These are phyloP conservation scores for Tetrax tetrax DNA, from an alignment of 2,113 vertebrate genomes.

Conservation along the genomic window DNA sequence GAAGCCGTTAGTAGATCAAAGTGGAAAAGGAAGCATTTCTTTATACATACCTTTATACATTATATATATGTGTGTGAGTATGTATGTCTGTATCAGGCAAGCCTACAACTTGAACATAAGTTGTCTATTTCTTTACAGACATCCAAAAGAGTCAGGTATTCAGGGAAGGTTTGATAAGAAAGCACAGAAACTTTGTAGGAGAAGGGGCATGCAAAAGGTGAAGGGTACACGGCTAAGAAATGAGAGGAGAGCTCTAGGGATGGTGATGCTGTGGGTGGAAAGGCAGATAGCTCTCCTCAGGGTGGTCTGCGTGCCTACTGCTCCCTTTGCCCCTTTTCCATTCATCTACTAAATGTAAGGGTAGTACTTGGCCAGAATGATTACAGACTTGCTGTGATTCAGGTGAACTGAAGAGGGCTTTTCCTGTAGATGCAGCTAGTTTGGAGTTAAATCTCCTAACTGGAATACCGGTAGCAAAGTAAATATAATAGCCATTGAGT, in stretches of 20 bases:
- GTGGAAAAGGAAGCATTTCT: not conserved
- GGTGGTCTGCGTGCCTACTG: rapidly evolving
- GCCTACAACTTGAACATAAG: not conserved
- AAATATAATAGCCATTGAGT: not conserved
- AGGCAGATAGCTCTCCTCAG: not conserved
- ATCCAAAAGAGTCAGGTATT: not conserved
- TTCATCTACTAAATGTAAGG: rapidly evolving
- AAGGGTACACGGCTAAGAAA: not conserved
- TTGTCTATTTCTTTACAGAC: not conserved
- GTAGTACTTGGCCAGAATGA: not conserved
- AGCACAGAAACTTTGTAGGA: not conserved
- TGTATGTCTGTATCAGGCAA: not conserved
- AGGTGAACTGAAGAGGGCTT: not conserved
- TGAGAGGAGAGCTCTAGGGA: not conserved
- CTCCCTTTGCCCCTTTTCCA: not conserved
- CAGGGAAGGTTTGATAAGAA: not conserved
- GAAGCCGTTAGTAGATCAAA: not conserved
- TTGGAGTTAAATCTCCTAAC: not conserved
- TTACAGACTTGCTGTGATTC: not conserved
- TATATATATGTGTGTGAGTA: not conserved
- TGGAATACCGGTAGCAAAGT: not conserved
- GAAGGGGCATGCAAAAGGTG: not conserved
- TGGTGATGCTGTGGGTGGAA: not conserved
- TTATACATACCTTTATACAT: not conserved
- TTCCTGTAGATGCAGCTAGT: not conserved